These are phyloP conservation scores for Sorex maritimensis DNA, from an alignment of 2,797 vertebrate genomes.

Conservation along the genomic window DNA sequence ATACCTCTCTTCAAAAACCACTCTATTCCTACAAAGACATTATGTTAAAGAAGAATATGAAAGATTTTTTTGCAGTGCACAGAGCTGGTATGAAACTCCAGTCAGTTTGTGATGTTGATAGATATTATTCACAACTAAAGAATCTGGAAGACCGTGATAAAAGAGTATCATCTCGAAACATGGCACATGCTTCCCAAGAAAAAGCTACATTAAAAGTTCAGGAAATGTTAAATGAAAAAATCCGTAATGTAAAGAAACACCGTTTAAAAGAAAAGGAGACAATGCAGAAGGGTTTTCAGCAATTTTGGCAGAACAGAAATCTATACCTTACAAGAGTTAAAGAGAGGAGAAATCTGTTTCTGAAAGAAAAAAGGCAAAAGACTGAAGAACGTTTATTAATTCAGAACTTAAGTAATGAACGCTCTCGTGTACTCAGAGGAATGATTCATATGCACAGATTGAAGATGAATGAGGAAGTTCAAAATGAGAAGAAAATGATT, in stretches of 20 bases:
- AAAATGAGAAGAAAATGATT: slow-evolving; percentile 74
- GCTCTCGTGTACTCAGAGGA: slow-evolving; percentile 75
- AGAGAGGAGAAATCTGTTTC: slow-evolving; percentile 82
- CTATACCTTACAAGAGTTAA: slow-evolving; percentile 80
- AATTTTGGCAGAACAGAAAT: slow-evolving; percentile 63
- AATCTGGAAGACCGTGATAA: slow-evolving; percentile 51
- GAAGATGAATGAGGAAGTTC: slow-evolving; percentile 34
- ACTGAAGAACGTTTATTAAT: slow-evolving; percentile 79
- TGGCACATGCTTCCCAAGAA: slow-evolving; percentile 49
- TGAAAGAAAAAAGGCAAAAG: slow-evolving; percentile 82
- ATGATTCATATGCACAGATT: slow-evolving; percentile 82
- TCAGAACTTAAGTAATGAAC: slow-evolving; percentile 82
- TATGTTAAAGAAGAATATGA: slow-evolving; percentile 27
- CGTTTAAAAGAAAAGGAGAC: slow-evolving; percentile 68
- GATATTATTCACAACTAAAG: slow-evolving; percentile 75
- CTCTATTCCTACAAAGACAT: slow-evolving; percentile 21
- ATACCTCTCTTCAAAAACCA: slow-evolving; percentile 47
- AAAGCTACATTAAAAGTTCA: slow-evolving; percentile 9
- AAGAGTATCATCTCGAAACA: slow-evolving; percentile 64
- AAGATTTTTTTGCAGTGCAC: slow-evolving; percentile 49
- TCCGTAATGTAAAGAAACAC: background rate
- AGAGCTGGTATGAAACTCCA: slow-evolving; percentile 77
- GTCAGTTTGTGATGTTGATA: slow-evolving; percentile 84
- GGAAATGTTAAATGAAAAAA: slow-evolving; percentile 72
- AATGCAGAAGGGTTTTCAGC: slow-evolving; percentile 62